These are phyloP conservation scores for Maniola jurtina DNA, from an alignment of 1,140 invertebrate genomes.

Conservation along the genomic window DNA sequence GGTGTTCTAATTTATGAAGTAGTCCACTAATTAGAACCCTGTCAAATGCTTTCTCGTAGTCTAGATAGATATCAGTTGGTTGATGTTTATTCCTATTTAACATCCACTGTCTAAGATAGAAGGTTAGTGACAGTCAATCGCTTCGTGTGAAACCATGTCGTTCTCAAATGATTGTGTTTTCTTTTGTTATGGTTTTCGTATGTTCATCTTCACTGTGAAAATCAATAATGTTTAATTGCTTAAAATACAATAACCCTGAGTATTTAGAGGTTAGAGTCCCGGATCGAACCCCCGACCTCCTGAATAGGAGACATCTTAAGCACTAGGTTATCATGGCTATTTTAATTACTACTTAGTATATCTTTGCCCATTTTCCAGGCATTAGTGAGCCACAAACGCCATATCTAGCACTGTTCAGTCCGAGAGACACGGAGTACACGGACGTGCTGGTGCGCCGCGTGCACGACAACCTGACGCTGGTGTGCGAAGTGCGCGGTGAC, in stretches of 20 bases:
- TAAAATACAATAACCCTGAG: too few species aligned
- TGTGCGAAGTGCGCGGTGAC: slow-evolving; percentile 56
- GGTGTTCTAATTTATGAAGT: slow-evolving; percentile 19
- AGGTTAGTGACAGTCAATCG: slow-evolving; percentile 17
- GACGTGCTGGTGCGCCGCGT: slow-evolving; percentile 57
- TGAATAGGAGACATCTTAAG: too few species aligned
- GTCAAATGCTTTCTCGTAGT: slow-evolving; percentile 25
- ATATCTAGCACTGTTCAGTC: slow-evolving; percentile 52
- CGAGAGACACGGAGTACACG: slow-evolving; percentile 54
- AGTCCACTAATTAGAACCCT: slow-evolving; percentile 13
- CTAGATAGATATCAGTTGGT: slow-evolving; percentile 20
- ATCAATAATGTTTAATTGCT: too few species aligned
- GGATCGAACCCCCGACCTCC: too few species aligned
- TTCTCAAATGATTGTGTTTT: slow-evolving; percentile 5
- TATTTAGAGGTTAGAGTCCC: too few species aligned
- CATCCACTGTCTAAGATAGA: slow-evolving; percentile 5
- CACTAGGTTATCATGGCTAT: too few species aligned
- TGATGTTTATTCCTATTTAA: slow-evolving; percentile 4
- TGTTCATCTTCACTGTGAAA: too few species aligned
- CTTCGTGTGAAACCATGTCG: slow-evolving; percentile 11
- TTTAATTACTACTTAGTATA: too few species aligned
- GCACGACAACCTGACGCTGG: slow-evolving; percentile 55
- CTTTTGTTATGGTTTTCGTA: too few species aligned
- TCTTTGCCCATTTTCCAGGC: slow-evolving; percentile 34
- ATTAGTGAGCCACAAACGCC: slow-evolving; percentile 39